Evolutionary conservation across 1,140 invertebrate species (phyloP), one percentile per base, ranked within the genome.

Genomic region (Semibalanus balanoides): DNA sequence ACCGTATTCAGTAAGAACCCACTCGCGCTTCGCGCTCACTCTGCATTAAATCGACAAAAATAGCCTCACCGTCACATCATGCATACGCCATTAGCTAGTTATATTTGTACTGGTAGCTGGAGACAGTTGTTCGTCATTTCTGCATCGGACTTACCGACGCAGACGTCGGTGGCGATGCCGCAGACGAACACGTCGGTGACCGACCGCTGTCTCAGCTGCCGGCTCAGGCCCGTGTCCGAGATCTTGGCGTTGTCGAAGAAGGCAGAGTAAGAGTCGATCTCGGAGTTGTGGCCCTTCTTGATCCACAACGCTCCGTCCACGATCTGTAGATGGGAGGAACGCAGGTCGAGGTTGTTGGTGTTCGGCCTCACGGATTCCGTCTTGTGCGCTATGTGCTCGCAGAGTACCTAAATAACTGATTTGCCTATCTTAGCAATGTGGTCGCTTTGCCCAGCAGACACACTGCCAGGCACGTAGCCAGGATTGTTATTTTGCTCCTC

Each of bases 171-270:
- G 0, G 97, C 96, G 71, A 99, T 84, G 0, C 97, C 97, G 83
- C 95, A 97, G 25, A 97, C 90, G 83, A 94, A 98, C 76, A 98
- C 92, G 83, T 97, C 95, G 11, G 95, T 96, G 22, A 94, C 91
- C 69, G 89, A 89, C 79, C 90, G 89, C 81, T 89, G 85, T 71
- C 90, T 87, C 64, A 99, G 85, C 82, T 96, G 90, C 0, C 88
- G 87, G 77, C 89, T 89, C n/a, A 99, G 84, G 29, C 90, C 90
- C 7, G 96, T 98, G 80, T 95, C 89, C 0, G 91, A 91, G 35
- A 94, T 83, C 83, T 94, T 94, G 82, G 93, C 92, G 85, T 98
- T 98, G 84, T 99, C 96, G 91, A 92, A 97, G 86, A 99, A 99
- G 27, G 96, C 97, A 0, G 95, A 98, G 84, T 99, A 99, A 0